Conservation (phyloP, 1,140 invertebrate species). For the Pollicipes pollicipes region DNA sequence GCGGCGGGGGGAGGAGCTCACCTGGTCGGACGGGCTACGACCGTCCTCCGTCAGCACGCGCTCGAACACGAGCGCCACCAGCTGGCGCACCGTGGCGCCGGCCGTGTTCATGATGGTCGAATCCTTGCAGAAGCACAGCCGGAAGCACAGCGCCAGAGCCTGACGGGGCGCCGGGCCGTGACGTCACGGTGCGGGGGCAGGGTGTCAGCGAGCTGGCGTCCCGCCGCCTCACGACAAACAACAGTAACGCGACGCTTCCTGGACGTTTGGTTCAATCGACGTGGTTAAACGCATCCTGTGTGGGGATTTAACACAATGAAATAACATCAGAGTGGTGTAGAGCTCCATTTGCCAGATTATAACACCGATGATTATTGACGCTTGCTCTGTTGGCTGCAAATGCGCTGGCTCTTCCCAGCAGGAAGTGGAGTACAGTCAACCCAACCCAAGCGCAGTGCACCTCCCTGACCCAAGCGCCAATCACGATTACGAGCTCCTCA, state of each 20-base stretch:
- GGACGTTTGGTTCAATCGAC: not conserved
- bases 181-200: too few species aligned
- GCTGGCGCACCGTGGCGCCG: slow-evolving; percentile 84
- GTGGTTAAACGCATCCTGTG: not conserved
- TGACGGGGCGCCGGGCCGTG: not conserved
- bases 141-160: slow-evolving; percentile 74
- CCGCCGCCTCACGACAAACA: not conserved
- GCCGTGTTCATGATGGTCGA: slow-evolving; percentile 88
- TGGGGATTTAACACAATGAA: not conserved
- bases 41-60: slow-evolving; percentile 50
- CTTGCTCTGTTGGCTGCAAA: too few species aligned
- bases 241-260: not conserved
- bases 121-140: slow-evolving; percentile 85
- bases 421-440: too few species aligned
- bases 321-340: not conserved
- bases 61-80: slow-evolving; percentile 94
- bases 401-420: too few species aligned
- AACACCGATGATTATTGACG: too few species aligned
- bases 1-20: too few species aligned
- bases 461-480: too few species aligned
- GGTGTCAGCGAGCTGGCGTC: too few species aligned
- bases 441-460: too few species aligned
- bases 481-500: too few species aligned
- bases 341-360: too few species aligned
- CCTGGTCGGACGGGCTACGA: not conserved